Percentiles rank a stretch among this genome's conserved stretches.
These are phyloP conservation scores for Pediacus dermestoides DNA, from an alignment of 2,888 invertebrate species.

Conservation along the genomic window DNA sequence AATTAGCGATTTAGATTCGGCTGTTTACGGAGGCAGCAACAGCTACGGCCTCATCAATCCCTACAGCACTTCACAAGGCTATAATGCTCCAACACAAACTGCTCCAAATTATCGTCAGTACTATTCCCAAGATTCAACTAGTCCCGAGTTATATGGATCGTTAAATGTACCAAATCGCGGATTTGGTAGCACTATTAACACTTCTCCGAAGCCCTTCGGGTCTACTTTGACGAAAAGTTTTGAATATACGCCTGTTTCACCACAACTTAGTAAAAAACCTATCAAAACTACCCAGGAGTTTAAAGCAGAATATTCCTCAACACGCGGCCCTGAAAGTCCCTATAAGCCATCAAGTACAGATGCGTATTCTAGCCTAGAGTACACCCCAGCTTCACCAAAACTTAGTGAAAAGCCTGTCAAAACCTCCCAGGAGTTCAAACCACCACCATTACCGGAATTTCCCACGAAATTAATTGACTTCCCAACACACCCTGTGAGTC, in stretches of 20 bases:
- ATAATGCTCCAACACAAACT: slow-evolving; percentile 33
- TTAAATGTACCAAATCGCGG: slow-evolving; percentile 18
- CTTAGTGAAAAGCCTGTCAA: slow-evolving; percentile 1
- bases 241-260: too few relatives aligned
- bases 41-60: slow-evolving; percentile 28
- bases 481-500: not conserved
- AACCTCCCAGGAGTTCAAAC: slow-evolving; percentile 7
- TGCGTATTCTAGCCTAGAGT: slow-evolving; percentile 43
- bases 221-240: slow-evolving; percentile 18
- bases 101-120: slow-evolving; percentile 23
- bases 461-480: not conserved
- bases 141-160: slow-evolving; percentile 19
- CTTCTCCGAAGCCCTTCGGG: slow-evolving; percentile 26
- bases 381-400: too few relatives aligned
- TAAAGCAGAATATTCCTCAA: too few relatives aligned
- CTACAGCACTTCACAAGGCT: slow-evolving; percentile 23
- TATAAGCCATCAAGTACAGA: slow-evolving; percentile 19
- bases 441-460: too few relatives aligned
- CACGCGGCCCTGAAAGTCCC: not conserved
- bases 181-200: slow-evolving; percentile 23
- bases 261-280: not conserved
- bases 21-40: slow-evolving; percentile 44
- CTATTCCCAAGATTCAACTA: slow-evolving; percentile 2
- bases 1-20: slow-evolving; percentile 41
- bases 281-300: slow-evolving; percentile 8